Conservation (phyloP, 2,113 vertebrate genomes). For the Zootoca vivipara region DNA sequence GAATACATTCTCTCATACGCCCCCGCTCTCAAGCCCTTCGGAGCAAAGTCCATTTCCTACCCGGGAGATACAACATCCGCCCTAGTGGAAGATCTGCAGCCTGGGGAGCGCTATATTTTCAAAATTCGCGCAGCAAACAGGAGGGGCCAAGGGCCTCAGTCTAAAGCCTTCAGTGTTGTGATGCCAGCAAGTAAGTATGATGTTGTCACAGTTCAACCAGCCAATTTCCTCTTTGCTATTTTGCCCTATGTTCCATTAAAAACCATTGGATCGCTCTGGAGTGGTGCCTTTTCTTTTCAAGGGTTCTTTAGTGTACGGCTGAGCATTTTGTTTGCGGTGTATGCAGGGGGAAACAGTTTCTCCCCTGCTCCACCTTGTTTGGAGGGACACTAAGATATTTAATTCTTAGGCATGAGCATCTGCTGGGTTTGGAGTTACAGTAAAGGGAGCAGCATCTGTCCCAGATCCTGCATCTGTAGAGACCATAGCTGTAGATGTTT, state of each 20-base stretch:
- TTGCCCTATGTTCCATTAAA: slow-evolving; percentile 12
- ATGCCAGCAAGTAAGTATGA: slow-evolving; percentile 88
- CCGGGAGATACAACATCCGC: slow-evolving; percentile 86
- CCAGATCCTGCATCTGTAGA: not conserved
- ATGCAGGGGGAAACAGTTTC: not conserved
- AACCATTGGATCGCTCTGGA: not conserved
- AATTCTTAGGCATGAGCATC: not conserved
- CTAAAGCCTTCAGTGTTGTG: slow-evolving; percentile 89
- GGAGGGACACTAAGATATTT: not conserved
- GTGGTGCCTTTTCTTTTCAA: slow-evolving; percentile 22
- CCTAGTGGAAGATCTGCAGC: slow-evolving; percentile 89
- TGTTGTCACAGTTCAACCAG: fast-evolving
- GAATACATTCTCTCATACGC: slow-evolving; percentile 98
- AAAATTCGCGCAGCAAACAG: slow-evolving; percentile 95
- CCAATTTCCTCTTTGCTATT: slow-evolving; percentile 3
- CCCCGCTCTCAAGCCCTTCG: slow-evolving; percentile 96
- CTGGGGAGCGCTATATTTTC: slow-evolving; percentile 96
- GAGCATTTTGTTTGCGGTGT: not conserved
- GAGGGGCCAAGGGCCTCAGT: slow-evolving; percentile 92
- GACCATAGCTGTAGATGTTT: not conserved
- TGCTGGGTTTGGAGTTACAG: not conserved
- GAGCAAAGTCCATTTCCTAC: slow-evolving; percentile 91
- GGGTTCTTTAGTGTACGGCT: not conserved
- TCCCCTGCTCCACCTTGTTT: not conserved
- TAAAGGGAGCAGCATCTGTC: not conserved